These are phyloP conservation scores for Hiodon tergisus DNA, from an alignment of 2,113 vertebrate species.

Conservation along the genomic window DNA sequence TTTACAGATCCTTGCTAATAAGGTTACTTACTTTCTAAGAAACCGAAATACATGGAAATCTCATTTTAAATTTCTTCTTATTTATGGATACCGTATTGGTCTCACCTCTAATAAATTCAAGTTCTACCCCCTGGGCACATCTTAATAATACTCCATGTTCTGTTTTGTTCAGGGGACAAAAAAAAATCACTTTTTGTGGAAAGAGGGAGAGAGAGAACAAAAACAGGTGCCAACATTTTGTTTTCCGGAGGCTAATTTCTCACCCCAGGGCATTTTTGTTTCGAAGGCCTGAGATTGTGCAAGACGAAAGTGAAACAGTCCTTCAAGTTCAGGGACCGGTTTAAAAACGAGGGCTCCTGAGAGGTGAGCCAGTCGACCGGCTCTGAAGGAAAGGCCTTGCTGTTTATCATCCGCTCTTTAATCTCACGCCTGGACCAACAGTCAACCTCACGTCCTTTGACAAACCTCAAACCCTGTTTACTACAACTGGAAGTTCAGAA, in stretches of 20 bases:
- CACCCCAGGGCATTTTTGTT: not conserved
- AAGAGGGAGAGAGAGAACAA: not conserved
- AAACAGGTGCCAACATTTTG: not conserved
- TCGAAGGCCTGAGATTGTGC: not conserved
- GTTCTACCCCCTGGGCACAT: too few relatives aligned
- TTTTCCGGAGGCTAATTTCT: not conserved
- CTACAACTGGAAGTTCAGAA: not conserved
- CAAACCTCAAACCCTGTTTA: not conserved
- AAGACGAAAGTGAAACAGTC: constrained; percentile 17
- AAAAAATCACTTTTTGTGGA: too few relatives aligned
- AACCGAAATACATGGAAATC: too few relatives aligned
- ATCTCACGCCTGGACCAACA: constrained; percentile 7
- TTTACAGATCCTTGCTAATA: too few relatives aligned
- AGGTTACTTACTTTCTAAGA: too few relatives aligned
- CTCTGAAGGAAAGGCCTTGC: not conserved
- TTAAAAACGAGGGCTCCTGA: not conserved
- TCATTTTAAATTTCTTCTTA: too few relatives aligned
- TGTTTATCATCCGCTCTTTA: not conserved
- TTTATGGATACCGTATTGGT: too few relatives aligned
- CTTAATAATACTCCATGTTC: too few relatives aligned
- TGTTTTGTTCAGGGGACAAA: too few relatives aligned
- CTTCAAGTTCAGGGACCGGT: constrained; percentile 13
- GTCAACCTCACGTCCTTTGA: not conserved
- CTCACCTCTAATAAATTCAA: too few relatives aligned
- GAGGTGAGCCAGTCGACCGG: not conserved